Percentiles rank a stretch among this genome's conserved stretches.
Conservation (phyloP, 1,140 invertebrate genomes). For the Phocides pigmalion region DNA sequence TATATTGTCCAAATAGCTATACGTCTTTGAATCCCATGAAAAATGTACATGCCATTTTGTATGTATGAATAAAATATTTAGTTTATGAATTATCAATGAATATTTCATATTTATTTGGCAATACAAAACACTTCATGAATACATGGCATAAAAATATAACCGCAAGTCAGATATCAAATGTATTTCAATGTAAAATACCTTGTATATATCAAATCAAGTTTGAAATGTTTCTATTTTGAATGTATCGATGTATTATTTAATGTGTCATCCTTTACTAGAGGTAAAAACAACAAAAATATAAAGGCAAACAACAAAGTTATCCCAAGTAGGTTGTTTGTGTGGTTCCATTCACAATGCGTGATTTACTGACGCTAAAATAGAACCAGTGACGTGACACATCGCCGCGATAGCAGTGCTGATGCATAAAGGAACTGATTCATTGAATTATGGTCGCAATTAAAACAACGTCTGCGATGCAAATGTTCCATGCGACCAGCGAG, state of each 20-base stretch:
- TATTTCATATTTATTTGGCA: too few species aligned
- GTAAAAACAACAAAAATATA: background rate
- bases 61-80: too few species aligned
- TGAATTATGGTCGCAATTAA: slow-evolving; percentile 20
- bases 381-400: slow-evolving; percentile 10
- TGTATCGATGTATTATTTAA: background rate
- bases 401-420: background rate
- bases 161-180: too few species aligned
- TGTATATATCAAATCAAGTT: background rate
- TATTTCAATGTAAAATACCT: too few species aligned
- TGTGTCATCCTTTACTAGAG: background rate
- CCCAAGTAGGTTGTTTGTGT: slow-evolving; percentile 15
- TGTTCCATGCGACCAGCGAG: slow-evolving; percentile 25
- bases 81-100: too few species aligned
- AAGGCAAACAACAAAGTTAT: slow-evolving; percentile 1
- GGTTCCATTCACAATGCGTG: slow-evolving; percentile 11
- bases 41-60: too few species aligned
- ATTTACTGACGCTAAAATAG: slow-evolving; percentile 20
- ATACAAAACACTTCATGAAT: too few species aligned
- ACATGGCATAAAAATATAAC: too few species aligned
- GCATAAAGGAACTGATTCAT: slow-evolving; percentile 34
- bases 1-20: too few species aligned
- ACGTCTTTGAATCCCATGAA: too few species aligned
- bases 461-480: slow-evolving; percentile 35
- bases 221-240: background rate